Evolutionary conservation across 2,888 invertebrate genomes (phyloP).

Genomic region (Perdita meconis): DNA sequence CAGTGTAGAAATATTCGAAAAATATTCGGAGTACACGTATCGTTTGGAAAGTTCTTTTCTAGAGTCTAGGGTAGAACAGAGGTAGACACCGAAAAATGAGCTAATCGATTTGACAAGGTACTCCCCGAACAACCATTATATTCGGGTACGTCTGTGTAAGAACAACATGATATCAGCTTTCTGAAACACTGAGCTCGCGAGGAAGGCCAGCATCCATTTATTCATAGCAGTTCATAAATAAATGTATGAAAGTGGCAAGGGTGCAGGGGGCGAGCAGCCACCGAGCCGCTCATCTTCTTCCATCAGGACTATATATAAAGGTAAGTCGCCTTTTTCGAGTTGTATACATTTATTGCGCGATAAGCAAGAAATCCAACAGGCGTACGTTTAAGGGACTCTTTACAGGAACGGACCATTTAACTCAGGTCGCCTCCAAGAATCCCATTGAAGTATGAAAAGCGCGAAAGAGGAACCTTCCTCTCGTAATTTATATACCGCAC

Average conservation of each 20-base stretch:
- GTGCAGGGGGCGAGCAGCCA: slow-evolving; percentile 56
- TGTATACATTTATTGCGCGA: slow-evolving; percentile 74
- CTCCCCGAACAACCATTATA: slow-evolving; percentile 77
- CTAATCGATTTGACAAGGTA: slow-evolving; percentile 75
- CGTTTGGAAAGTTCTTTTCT: slow-evolving; percentile 1
- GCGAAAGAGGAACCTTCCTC: slow-evolving; percentile 12
- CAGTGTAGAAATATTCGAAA: too few relatives aligned
- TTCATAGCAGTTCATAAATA: slow-evolving; percentile 83
- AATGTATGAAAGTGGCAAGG: slow-evolving; percentile 79
- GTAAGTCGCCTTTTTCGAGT: slow-evolving; percentile 60
- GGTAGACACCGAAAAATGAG: slow-evolving; percentile 56
- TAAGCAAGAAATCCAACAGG: slow-evolving; percentile 69
- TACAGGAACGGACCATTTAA: slow-evolving; percentile 65
- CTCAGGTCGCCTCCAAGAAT: slow-evolving; percentile 53
- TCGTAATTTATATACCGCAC: slow-evolving; percentile 46
- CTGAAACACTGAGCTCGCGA: slow-evolving; percentile 73
- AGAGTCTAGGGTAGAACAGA: slow-evolving; percentile 32
- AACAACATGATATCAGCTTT: slow-evolving; percentile 77
- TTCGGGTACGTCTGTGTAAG: slow-evolving; percentile 72
- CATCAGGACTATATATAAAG: slow-evolving; percentile 56
- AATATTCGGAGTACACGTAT: neutral
- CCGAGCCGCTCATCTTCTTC: slow-evolving; percentile 67
- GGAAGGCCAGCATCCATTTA: slow-evolving; percentile 82
- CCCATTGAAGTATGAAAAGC: slow-evolving; percentile 36
- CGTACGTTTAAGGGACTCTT: slow-evolving; percentile 59